Evolutionary conservation across 2,113 vertebrate species (phyloP).

Genomic region (Calidris pugnax): DNA sequence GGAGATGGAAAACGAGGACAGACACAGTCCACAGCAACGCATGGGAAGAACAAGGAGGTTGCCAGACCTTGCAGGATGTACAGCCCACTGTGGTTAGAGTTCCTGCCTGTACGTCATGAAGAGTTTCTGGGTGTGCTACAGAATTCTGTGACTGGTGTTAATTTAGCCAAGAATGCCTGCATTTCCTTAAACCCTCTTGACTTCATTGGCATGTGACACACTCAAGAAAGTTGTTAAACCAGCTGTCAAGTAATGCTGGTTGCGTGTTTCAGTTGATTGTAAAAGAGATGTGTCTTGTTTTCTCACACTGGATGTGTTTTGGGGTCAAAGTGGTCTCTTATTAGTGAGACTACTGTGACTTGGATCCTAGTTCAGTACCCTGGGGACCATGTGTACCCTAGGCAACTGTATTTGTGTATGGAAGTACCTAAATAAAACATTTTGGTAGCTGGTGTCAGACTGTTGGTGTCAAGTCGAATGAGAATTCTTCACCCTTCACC

Average conservation of each 20-base stretch:
- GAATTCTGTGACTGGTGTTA: background rate
- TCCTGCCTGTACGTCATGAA: background rate
- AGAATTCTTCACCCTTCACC: background rate
- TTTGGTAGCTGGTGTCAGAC: background rate
- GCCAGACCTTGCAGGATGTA: background rate
- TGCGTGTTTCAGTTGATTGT: background rate
- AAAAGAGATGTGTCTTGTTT: background rate
- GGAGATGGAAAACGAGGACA: background rate
- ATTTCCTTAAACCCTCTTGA: background rate
- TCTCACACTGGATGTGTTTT: background rate
- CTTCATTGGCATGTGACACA: background rate
- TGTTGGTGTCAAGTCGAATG: background rate
- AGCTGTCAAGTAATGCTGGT: background rate
- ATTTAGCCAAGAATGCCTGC: too few species aligned
- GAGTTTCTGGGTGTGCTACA: background rate
- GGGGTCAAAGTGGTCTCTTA: background rate
- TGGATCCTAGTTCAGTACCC: background rate
- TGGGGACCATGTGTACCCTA: background rate
- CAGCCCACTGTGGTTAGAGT: too few species aligned
- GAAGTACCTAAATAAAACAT: background rate
- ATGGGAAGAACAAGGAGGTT: background rate
- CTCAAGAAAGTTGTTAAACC: background rate
- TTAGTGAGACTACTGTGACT: background rate
- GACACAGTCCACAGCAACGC: background rate
- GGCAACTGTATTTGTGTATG: background rate